phyloP scores from a whole-genome alignment of 2,113 vertebrate genomes.

The Nannobrachium achirus region DNA sequence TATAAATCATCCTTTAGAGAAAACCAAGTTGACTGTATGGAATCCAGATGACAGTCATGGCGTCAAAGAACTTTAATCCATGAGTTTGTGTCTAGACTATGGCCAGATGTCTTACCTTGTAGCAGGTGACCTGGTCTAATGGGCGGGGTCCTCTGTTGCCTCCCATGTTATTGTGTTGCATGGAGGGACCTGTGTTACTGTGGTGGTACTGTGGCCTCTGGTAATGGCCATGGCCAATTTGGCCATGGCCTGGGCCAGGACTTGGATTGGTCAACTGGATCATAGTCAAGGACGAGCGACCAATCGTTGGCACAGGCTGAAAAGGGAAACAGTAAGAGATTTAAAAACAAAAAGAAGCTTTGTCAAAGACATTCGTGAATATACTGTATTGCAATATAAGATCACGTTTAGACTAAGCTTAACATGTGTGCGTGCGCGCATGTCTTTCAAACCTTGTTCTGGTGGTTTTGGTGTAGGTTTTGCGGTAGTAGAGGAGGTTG shows the following conservation, averaged over 20 bases:
- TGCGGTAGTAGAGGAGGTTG: slow-evolving; percentile 93
- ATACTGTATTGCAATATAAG: background rate
- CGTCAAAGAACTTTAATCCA: background rate
- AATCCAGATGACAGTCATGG: too few relatives aligned
- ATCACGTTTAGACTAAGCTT: background rate
- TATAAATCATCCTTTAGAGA: too few relatives aligned
- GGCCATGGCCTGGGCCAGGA: slow-evolving; percentile 74
- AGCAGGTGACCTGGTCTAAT: slow-evolving; percentile 97
- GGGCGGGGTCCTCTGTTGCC: slow-evolving; percentile 92
- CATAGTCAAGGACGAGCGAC: slow-evolving; percentile 83
- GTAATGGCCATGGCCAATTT: slow-evolving; percentile 47
- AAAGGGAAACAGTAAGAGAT: background rate
- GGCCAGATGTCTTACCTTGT: slow-evolving; percentile 84
- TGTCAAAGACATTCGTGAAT: background rate
- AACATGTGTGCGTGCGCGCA: background rate
- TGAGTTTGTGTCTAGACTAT: background rate
- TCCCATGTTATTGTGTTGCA: slow-evolving; percentile 87
- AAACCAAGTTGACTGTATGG: too few relatives aligned
- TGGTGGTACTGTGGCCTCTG: slow-evolving; percentile 88
- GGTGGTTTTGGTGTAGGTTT: slow-evolving; percentile 78
- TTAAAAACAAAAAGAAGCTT: background rate
- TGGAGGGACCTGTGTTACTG: slow-evolving; percentile 69
- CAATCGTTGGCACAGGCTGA: slow-evolving; percentile 52
- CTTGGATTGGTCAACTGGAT: slow-evolving; percentile 89
- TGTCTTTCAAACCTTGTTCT: slow-evolving; percentile 84